These are phyloP conservation scores for Parnassius orleans DNA, from an alignment of 2,888 invertebrate species.

Conservation along the genomic window DNA sequence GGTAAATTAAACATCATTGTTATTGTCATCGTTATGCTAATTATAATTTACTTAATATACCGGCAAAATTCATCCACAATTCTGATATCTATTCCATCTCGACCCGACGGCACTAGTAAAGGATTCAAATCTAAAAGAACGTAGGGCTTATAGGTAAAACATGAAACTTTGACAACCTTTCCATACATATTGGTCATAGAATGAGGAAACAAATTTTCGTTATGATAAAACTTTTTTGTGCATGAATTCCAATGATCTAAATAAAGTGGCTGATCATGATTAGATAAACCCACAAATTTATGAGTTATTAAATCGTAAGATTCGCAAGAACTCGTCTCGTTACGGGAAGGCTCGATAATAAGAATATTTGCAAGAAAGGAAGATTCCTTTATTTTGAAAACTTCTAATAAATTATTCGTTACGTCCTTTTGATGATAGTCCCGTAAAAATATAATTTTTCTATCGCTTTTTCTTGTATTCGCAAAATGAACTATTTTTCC, in stretches of 20 bases:
- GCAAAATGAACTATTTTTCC: slow-evolving; percentile 60
- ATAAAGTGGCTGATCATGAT: slow-evolving; percentile 44
- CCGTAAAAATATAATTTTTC: slow-evolving; percentile 68
- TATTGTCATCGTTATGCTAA: background rate
- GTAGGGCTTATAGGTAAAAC: slow-evolving; percentile 83
- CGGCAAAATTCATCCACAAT: slow-evolving; percentile 75
- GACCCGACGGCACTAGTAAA: slow-evolving; percentile 46
- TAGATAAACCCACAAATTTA: slow-evolving; percentile 57
- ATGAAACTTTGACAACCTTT: slow-evolving; percentile 72
- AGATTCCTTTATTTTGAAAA: slow-evolving; percentile 55
- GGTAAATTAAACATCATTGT: too few relatives aligned
- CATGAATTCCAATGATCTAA: slow-evolving; percentile 70
- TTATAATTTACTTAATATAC: slow-evolving; percentile 38
- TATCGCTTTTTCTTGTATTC: slow-evolving; percentile 64
- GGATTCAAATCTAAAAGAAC: slow-evolving; percentile 67
- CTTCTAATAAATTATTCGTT: slow-evolving; percentile 34
- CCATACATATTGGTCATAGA: slow-evolving; percentile 69
- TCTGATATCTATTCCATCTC: slow-evolving; percentile 80
- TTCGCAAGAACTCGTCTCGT: slow-evolving; percentile 37
- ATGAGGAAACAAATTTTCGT: slow-evolving; percentile 69
- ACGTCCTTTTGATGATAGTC: slow-evolving; percentile 32
- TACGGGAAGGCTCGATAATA: slow-evolving; percentile 43
- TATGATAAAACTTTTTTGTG: slow-evolving; percentile 47
- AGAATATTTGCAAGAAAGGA: slow-evolving; percentile 59
- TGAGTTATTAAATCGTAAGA: slow-evolving; percentile 63